Evolutionary conservation across 2,888 invertebrate genomes (phyloP), one percentile per base, ranked within the genome.

Genomic region (Lithophane ornitopus): DNA sequence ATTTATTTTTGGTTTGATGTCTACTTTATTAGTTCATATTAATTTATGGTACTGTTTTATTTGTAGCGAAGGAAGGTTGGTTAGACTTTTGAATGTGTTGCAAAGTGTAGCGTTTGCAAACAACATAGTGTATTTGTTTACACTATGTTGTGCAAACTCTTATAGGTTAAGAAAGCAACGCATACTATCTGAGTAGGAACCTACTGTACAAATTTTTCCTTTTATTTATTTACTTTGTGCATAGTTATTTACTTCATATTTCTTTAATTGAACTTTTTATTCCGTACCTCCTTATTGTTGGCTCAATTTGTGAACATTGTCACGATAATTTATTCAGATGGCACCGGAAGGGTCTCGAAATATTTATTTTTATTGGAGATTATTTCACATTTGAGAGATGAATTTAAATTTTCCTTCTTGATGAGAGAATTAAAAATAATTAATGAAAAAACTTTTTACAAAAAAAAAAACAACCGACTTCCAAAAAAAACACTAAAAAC

Each of bases 251-350:
- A 59, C 34, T 52, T 61, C 12, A 67, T 34, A 70, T 34, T 26
- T 28, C 3, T 22, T 74, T 46, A 44, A 54, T 49, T 49, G 3
- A 49, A 56, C 6, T 49, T 41, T 56, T 16, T 22, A 75, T 56
- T 28, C 12, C 7, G 22, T 67, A 26, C 11, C 14, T 44, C 49
- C 39, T n/a, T 63, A 59, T 41, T 41, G 61, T 74, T 73, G 74
- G 22, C 85, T 89, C 88, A 90, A 91, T 90, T 91, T 89, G 85
- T 56, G 82, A 89, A 90, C 87, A 89, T 88, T 91, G 88, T 89
- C 74, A 67, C 84, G 78, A 84, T 89, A 90, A 91, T 92, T 91
- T 90, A 89, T 89, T 88, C 86, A 73, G 12, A 44, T 19, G 34
- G 44, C 14, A 65, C n/a, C 63, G 54, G 52, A n/a, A 69, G 22